Evolutionary conservation across 2,113 vertebrate genomes (phyloP).

Genomic region (Sylvicapra grimmia): DNA sequence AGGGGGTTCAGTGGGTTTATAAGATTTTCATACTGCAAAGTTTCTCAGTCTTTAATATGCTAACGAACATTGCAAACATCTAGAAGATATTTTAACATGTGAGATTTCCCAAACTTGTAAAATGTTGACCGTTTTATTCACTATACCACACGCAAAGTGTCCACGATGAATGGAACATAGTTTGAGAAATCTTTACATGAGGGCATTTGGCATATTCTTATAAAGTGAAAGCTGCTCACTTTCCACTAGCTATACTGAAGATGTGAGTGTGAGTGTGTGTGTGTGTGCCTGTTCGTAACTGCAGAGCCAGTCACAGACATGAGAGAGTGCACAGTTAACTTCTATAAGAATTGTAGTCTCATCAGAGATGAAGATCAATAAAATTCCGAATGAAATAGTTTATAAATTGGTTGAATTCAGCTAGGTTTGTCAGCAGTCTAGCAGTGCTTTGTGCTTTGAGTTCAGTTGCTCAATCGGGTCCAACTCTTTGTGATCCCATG

Average conservation of each 20-base stretch:
- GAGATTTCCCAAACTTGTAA: background rate
- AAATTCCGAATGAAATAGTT: background rate
- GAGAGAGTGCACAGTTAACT: background rate
- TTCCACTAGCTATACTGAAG: background rate
- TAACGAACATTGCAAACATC: background rate
- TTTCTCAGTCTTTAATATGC: background rate
- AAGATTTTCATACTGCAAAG: background rate
- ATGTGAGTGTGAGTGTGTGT: background rate
- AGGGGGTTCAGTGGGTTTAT: background rate
- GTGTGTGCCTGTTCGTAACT: background rate
- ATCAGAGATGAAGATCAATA: background rate
- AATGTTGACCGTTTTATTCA: background rate
- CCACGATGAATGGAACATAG: background rate
- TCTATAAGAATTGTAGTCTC: background rate
- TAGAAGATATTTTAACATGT: background rate
- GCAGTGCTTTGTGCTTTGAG: background rate
- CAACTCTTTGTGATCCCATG: background rate
- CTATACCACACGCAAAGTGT: background rate
- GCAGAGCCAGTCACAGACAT: background rate
- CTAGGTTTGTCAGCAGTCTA: background rate
- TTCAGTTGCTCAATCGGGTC: background rate
- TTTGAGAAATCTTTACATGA: background rate
- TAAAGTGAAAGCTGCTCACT: background rate
- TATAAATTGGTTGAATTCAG: background rate
- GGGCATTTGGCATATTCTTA: background rate